Conservation (phyloP, 2,888 invertebrate genomes). For the Piscicola geometra region DNA sequence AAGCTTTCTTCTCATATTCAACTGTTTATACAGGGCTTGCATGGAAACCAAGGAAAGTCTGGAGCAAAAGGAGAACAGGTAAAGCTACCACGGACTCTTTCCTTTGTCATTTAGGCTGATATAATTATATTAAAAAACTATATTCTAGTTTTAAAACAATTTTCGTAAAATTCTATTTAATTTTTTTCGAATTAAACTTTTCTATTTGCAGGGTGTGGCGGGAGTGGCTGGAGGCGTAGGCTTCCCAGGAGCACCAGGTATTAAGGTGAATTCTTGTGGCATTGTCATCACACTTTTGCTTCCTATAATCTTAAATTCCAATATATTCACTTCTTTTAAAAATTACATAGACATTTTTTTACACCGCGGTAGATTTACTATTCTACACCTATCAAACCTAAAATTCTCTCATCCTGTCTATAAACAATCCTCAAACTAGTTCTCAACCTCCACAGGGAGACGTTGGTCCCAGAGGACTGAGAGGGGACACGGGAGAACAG, state of each 20-base stretch:
- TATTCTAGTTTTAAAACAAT: neutral
- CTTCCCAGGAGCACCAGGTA: constrained; percentile 38
- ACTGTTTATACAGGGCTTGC: constrained; percentile 35
- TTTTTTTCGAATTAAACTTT: neutral
- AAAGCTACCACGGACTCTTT: too few relatives aligned
- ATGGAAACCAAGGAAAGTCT: constrained; percentile 33
- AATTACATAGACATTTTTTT: too few relatives aligned
- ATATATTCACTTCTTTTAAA: neutral
- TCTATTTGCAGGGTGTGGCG: constrained; percentile 34
- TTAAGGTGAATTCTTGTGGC: constrained; percentile 32
- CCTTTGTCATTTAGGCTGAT: too few relatives aligned
- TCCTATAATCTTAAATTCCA: neutral
- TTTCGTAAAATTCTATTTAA: neutral
- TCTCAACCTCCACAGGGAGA: constrained; percentile 32
- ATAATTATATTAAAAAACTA: neutral
- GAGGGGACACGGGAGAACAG: constrained; percentile 60
- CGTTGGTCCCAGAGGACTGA: constrained; percentile 50
- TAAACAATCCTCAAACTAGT: neutral
- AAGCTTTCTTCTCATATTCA: too few relatives aligned
- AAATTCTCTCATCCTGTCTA: too few relatives aligned
- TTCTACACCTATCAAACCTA: too few relatives aligned
- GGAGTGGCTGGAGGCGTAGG: constrained; percentile 39
- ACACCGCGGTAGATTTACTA: too few relatives aligned
- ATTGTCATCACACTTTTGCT: neutral
- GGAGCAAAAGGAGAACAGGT: constrained; percentile 38